phyloP scores from a whole-genome alignment of 2,113 vertebrate species.

The Rhombomys opimus region DNA sequence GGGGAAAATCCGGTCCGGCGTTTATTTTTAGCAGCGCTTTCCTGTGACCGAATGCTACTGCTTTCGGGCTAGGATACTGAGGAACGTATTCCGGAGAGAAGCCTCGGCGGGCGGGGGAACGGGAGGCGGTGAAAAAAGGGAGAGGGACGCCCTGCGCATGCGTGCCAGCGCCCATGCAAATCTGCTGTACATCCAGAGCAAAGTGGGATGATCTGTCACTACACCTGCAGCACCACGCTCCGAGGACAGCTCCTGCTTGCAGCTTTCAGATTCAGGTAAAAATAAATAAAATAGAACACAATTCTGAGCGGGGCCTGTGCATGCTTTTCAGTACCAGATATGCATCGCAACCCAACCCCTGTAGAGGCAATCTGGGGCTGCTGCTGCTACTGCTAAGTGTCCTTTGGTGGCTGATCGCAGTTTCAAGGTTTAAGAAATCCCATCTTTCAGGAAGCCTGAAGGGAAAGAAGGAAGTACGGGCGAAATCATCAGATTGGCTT shows the following conservation, averaged over 20 bases:
- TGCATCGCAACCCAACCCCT: conserved; percentile 10
- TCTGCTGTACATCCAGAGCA: conserved; percentile 75
- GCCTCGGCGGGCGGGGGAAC: conserved; percentile 53
- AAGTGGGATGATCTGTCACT: conserved; percentile 84
- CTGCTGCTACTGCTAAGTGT: conserved; percentile 42
- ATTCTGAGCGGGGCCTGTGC: conserved; percentile 18
- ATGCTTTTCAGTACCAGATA: conserved; percentile 61
- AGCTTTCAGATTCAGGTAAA: conserved; percentile 85
- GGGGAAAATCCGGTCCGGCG: conserved; percentile 79
- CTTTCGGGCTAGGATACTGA: conserved; percentile 55
- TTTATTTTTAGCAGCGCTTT: conserved; percentile 76
- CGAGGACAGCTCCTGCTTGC: conserved; percentile 87
- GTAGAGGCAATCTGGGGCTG: conserved; percentile 31
- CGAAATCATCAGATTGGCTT: conserved; percentile 81
- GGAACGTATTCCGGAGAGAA: conserved; percentile 56
- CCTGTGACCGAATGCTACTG: conserved; percentile 72
- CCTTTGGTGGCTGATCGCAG: conserved; percentile 85
- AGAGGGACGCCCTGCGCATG: conserved; percentile 80
- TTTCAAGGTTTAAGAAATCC: conserved; percentile 85
- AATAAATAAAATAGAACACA: conserved; percentile 20
- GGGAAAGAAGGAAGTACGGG: conserved; percentile 82
- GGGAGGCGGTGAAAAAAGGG: conserved; percentile 53
- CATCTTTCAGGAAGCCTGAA: conserved; percentile 83
- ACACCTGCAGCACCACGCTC: conserved; percentile 86
- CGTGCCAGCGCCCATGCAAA: conserved; percentile 78